phyloP scores from a whole-genome alignment of 2,113 vertebrate genomes.

The Burhinus bistriatus region DNA sequence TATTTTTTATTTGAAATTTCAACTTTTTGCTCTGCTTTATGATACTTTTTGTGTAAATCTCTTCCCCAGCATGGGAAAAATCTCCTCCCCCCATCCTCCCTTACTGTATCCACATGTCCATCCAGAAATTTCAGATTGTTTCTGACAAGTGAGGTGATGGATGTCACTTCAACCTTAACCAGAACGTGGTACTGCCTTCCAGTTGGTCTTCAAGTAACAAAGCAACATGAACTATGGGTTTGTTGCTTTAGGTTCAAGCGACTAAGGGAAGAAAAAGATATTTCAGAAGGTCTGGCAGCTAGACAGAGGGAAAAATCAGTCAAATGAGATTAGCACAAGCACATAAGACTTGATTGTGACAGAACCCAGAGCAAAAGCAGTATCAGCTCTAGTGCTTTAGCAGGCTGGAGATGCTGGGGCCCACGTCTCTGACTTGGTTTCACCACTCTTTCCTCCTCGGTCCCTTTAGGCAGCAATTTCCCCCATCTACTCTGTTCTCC shows the following conservation, averaged over 20 bases:
- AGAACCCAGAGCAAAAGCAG: neutral
- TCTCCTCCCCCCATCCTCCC: neutral
- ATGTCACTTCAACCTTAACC: neutral
- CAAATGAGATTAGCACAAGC: neutral
- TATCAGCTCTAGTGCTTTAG: neutral
- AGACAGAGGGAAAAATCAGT: neutral
- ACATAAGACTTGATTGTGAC: neutral
- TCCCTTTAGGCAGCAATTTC: neutral
- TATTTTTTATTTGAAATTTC: neutral
- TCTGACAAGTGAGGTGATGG: neutral
- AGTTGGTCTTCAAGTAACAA: neutral
- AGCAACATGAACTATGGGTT: neutral
- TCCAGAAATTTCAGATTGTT: neutral
- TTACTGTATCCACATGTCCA: neutral
- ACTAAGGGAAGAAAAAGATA: neutral
- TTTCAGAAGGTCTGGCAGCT: neutral
- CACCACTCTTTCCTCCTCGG: neutral
- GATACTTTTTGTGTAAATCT: neutral
- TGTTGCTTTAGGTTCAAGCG: neutral
- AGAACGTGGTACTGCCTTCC: neutral
- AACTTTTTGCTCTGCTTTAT: neutral
- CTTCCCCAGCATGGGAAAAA: neutral
- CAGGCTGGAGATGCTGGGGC: neutral
- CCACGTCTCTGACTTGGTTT: accelerated
- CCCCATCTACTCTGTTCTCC: neutral